Evolutionary conservation across 2,888 invertebrate genomes (phyloP).

Genomic region (Hypolimnas misippus): DNA sequence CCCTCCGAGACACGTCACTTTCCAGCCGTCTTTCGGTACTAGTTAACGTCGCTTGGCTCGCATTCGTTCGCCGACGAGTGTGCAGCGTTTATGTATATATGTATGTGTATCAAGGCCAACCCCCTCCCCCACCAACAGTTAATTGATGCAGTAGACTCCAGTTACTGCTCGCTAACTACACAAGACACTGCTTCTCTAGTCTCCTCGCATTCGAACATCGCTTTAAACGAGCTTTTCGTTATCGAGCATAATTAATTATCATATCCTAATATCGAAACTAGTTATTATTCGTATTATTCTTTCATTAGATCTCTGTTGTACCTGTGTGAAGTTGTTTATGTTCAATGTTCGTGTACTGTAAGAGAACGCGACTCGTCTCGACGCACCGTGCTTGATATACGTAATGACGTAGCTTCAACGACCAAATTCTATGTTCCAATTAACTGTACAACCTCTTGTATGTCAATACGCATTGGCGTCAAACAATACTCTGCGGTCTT

Average conservation of each 20-base stretch:
- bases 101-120: slow-evolving; percentile 58
- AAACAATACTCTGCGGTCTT: slow-evolving; percentile 80
- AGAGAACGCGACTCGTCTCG: slow-evolving; percentile 70
- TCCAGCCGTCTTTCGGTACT: slow-evolving; percentile 46
- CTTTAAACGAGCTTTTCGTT: slow-evolving; percentile 71
- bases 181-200: slow-evolving; percentile 80
- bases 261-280: slow-evolving; percentile 79
- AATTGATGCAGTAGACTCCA: slow-evolving; percentile 83
- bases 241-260: slow-evolving; percentile 81
- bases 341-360: slow-evolving; percentile 76
- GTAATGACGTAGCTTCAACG: slow-evolving; percentile 71
- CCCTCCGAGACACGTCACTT: slow-evolving; percentile 45
- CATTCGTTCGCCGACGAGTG: slow-evolving; percentile 58
- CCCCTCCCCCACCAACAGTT: slow-evolving; percentile 75
- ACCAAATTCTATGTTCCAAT: slow-evolving; percentile 71
- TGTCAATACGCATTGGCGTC: slow-evolving; percentile 53
- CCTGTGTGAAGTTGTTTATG: slow-evolving; percentile 75
- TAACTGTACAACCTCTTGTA: slow-evolving; percentile 61
- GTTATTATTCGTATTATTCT: slow-evolving; percentile 82
- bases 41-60: slow-evolving; percentile 55
- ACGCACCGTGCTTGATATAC: slow-evolving; percentile 66
- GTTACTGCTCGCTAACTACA: slow-evolving; percentile 69
- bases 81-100: slow-evolving; percentile 56
- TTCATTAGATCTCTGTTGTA: slow-evolving; percentile 84
- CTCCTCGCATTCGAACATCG: slow-evolving; percentile 78